phyloP scores from a whole-genome alignment of 2,113 vertebrate species.

The Dascyllus trimaculatus region DNA sequence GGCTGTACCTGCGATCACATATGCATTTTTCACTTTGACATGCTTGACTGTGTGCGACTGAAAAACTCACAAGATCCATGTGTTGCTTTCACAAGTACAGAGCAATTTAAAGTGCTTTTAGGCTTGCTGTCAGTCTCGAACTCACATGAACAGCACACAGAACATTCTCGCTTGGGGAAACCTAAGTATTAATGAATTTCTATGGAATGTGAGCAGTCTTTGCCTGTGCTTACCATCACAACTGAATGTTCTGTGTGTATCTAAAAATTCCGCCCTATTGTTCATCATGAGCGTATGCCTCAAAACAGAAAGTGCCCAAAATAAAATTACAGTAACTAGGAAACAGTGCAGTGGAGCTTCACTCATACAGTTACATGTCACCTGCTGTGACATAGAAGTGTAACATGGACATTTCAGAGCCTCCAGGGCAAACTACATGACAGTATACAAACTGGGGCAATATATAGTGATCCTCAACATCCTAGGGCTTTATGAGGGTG shows the following conservation, averaged over 20 bases:
- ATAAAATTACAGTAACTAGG: slow-evolving; percentile 1
- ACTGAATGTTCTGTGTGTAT: background rate
- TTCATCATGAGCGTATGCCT: background rate
- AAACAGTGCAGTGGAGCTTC: slow-evolving; percentile 6
- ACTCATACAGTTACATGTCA: background rate
- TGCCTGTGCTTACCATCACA: background rate
- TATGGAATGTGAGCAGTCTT: slow-evolving; percentile 42
- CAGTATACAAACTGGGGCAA: background rate
- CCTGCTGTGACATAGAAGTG: slow-evolving; percentile 6
- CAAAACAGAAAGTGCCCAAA: slow-evolving; percentile 10
- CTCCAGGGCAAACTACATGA: background rate
- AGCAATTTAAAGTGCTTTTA: background rate
- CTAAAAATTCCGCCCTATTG: background rate
- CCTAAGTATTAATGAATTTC: slow-evolving; percentile 35
- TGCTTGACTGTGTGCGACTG: background rate
- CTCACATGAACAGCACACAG: background rate
- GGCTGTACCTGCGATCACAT: background rate
- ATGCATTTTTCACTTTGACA: background rate
- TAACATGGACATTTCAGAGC: background rate
- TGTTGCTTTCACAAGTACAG: background rate
- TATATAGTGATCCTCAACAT: background rate
- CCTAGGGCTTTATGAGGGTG: background rate
- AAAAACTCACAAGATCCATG: background rate
- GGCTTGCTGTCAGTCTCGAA: background rate
- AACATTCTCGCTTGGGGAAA: slow-evolving; percentile 28